Base-by-base conservation (phyloP, 2,113 vertebrate species). In the Prolemur simus region DNA sequence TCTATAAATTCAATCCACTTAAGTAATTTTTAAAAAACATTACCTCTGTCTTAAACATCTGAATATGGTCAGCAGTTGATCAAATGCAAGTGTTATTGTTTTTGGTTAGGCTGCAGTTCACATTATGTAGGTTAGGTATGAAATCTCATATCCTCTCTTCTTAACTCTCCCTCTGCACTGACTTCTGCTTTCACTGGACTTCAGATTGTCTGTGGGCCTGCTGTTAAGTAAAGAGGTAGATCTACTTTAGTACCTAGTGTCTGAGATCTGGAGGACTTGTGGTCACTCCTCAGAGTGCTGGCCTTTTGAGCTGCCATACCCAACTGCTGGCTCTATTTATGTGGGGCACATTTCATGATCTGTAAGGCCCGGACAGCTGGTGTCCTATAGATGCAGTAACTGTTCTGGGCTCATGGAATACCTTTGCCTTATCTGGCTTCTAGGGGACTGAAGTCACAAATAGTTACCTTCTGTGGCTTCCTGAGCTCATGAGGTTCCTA, bases 181-280 rank as follows among this genome's bases (percentile, higher is more conserved):
- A 39, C 3, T 81, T 32, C 64, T 69, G 1, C 21, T 52, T 63
- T 76, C 18, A 15, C 37, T 27, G 25, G 52, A 64, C 66, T 85
- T 15, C 18, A 49, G 25, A 39, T 9, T 90, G 21, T 25, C 37
- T 34, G 4, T 23, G 52, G 54, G 5, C 29, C 88, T 52, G 29
- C 52, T 69, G 13, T n/a, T 56, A 39, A 49, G 17, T 23, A 3
- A 32, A 17, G 7, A 25, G 3, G 0, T 0, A 3, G 13, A 9
- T 9, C 29, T 29, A 32, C 12, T 49, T 96, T 25, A 56, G 69
- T 47, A 39, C 5, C 14, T 8, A 15, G 17, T 64, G n/a, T 81
- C 6, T 47, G 73, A 96, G 20, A 32, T n/a, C 64, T 94, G n/a
- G 85, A 69, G 34, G 17, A 45, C 25, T 45, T 73, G 34, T 60